phyloP scores from a whole-genome alignment of 2,113 vertebrate genomes.

The Ptilonorhynchus violaceus region DNA sequence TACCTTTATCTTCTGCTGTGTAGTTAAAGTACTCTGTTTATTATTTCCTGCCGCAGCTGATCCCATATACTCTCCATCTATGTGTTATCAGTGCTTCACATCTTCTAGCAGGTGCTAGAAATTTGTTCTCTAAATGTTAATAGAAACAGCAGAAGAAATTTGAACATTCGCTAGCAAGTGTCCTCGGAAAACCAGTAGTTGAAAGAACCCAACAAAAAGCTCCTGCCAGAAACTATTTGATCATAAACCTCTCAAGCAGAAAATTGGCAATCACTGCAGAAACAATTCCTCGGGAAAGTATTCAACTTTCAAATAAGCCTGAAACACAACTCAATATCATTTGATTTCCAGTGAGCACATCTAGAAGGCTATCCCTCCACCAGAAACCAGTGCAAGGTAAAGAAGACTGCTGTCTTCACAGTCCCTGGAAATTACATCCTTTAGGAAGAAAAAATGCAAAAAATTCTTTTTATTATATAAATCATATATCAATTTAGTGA shows the following conservation, averaged over 20 bases:
- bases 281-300: conserved; percentile 75
- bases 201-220: conserved; percentile 64
- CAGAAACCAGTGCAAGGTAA: not conserved
- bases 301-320: conserved; percentile 77
- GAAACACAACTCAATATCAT: conserved; percentile 53
- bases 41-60: conserved; percentile 56
- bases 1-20: conserved; percentile 1
- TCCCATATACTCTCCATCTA: conserved; percentile 15
- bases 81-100: conserved; percentile 31
- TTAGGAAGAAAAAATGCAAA: not conserved
- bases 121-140: conserved; percentile 70
- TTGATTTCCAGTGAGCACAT: conserved; percentile 39
- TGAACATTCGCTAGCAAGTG: conserved; percentile 36
- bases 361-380: not conserved
- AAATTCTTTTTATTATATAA: not conserved
- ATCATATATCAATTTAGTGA: too few relatives aligned
- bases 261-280: conserved; percentile 78
- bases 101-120: conserved; percentile 49
- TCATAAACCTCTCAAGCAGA: conserved; percentile 79
- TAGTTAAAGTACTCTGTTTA: conserved; percentile 22
- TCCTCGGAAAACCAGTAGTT: conserved; percentile 30
- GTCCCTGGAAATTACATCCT: not conserved
- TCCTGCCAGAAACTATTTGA: conserved; percentile 65
- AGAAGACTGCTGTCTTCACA: not conserved
- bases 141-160: conserved; percentile 43